These are phyloP conservation scores for Pseudorhombus dupliciocellatus DNA, from an alignment of 2,113 vertebrate genomes.

Conservation along the genomic window DNA sequence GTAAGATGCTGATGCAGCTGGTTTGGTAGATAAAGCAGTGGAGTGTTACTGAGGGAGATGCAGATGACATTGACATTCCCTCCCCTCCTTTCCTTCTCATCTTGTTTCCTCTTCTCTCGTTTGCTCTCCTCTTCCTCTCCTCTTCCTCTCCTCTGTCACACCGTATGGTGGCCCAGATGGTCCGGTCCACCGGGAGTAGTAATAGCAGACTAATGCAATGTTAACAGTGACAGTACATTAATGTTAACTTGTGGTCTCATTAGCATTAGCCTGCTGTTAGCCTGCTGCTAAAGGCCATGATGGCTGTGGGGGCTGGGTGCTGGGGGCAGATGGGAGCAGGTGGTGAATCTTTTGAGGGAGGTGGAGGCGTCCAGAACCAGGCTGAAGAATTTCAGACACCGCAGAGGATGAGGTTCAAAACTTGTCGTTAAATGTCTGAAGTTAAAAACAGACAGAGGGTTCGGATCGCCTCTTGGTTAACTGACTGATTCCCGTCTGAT, in stretches of 20 bases:
- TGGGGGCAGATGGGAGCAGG: neutral
- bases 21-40: neutral
- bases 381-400: conserved; percentile 11
- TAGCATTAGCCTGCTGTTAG: conserved; percentile 73
- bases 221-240: conserved; percentile 74
- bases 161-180: conserved; percentile 76
- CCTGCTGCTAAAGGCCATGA: conserved; percentile 36
- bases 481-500: conserved; percentile 43
- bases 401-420: neutral
- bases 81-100: no score
- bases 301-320: neutral
- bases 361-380: conserved; percentile 42
- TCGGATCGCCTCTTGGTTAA: neutral
- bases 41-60: neutral
- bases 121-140: no score
- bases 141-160: conserved; percentile 25
- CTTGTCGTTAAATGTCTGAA: neutral
- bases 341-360: conserved; percentile 23
- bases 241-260: conserved; percentile 68
- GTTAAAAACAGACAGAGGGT: neutral
- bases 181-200: conserved; percentile 60
- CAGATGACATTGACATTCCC: neutral
- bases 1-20: neutral
- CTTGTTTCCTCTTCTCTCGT: conserved; percentile 1
- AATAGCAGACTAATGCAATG: conserved; percentile 70